A percentile compares a stretch with the other conserved stretches of the same genome.
These are phyloP conservation scores for Bombycilla garrulus DNA, from an alignment of 2,113 vertebrate genomes.

Conservation along the genomic window DNA sequence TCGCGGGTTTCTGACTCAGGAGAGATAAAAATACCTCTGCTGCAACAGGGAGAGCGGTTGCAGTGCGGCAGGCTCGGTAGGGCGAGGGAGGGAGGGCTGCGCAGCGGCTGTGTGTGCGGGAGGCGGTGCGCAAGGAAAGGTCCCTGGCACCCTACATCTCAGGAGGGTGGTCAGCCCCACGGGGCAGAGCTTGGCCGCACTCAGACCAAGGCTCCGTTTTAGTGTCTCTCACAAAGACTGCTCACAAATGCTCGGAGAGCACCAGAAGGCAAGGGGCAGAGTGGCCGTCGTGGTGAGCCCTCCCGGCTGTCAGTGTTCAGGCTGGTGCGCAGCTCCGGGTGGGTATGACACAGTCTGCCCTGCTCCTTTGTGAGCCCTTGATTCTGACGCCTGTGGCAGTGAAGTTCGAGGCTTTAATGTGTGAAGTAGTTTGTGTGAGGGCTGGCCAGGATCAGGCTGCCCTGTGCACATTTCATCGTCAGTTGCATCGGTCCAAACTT, in stretches of 20 bases:
- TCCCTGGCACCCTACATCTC: accelerated
- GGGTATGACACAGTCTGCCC: neutral
- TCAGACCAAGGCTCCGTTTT: neutral
- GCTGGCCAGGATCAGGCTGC: neutral
- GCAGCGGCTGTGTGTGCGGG: neutral
- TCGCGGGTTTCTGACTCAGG: constrained; percentile 45
- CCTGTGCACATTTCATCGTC: accelerated
- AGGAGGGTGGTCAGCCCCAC: neutral
- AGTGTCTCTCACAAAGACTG: neutral
- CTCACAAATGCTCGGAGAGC: neutral
- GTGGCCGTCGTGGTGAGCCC: neutral
- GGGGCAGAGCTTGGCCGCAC: accelerated
- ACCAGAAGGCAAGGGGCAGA: neutral
- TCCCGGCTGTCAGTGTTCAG: accelerated
- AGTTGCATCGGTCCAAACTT: neutral
- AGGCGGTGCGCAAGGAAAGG: neutral
- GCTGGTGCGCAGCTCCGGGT: no score
- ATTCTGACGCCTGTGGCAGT: accelerated
- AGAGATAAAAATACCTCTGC: constrained; percentile 57
- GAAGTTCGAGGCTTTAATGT: no score
- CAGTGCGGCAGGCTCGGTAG: neutral
- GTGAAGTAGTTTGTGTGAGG: neutral
- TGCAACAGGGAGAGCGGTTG: neutral
- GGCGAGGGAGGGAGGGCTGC: neutral
- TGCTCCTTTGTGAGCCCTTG: accelerated